Conservation (phyloP, 2,888 invertebrate species). For the Acanthosepion pharaonis region DNA sequence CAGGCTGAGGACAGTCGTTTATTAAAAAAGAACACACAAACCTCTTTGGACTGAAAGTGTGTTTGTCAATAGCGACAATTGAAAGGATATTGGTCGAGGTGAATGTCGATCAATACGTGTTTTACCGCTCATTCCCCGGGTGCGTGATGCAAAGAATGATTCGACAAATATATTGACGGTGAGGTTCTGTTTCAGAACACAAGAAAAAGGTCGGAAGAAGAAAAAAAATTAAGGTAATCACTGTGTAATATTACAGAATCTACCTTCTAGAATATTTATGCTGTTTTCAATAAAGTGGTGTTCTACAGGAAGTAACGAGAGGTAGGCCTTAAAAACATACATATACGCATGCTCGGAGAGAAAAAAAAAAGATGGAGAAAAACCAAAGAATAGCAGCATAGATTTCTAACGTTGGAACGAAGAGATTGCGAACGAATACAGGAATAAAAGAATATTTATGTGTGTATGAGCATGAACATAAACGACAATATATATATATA, state of each 20-base stretch:
- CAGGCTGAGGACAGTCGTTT: neutral
- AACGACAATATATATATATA: too few species aligned
- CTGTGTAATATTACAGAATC: neutral
- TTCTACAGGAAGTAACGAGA: neutral
- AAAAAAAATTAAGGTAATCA: neutral
- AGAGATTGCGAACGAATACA: neutral
- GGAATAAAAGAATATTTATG: neutral
- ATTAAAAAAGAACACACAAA: neutral
- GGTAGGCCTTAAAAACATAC: neutral
- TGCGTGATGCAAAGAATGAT: neutral
- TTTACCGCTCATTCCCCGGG: neutral
- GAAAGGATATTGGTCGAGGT: neutral
- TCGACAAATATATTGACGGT: neutral
- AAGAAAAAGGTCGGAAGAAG: neutral
- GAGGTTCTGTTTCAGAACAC: neutral
- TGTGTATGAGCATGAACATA: too few species aligned
- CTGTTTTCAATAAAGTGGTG: neutral
- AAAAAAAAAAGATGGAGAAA: too few species aligned
- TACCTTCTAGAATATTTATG: neutral
- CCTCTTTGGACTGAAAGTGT: neutral
- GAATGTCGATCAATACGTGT: neutral
- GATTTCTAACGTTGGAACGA: neutral
- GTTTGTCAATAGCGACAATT: constrained; percentile 8
- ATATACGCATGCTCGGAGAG: neutral
- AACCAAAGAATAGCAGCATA: too few species aligned